Conservation (phyloP, 2,113 vertebrate genomes). For the Aegithalos caudatus region DNA sequence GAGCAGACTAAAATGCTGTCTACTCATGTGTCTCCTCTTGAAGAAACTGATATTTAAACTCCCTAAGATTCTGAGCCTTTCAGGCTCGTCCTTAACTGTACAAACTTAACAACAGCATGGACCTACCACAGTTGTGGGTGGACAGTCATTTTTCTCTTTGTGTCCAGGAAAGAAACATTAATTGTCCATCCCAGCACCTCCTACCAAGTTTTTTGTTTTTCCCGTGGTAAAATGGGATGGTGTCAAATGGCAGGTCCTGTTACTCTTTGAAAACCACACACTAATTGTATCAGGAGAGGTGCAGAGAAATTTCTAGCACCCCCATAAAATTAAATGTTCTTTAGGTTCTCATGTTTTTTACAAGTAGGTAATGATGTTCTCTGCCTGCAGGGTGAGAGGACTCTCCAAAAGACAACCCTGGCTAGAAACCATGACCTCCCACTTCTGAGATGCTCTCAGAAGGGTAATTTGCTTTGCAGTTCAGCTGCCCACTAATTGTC, state of each 20-base stretch:
- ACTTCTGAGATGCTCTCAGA: not conserved
- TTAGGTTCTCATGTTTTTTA: not conserved
- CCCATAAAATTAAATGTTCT: not conserved
- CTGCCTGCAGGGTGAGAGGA: not conserved
- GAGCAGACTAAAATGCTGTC: not conserved
- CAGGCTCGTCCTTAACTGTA: not conserved
- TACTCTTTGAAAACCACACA: not conserved
- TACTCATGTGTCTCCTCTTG: not conserved
- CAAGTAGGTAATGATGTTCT: not conserved
- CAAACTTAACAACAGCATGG: not conserved
- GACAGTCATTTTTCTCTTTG: not conserved
- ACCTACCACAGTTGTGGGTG: not conserved
- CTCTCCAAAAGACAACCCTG: not conserved
- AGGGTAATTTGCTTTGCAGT: not conserved
- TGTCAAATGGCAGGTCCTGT: not conserved
- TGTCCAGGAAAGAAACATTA: not conserved
- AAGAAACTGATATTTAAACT: not conserved
- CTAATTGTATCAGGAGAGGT: not conserved
- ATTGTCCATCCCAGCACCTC: not conserved
- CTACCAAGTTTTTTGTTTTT: not conserved
- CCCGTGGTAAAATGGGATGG: not conserved
- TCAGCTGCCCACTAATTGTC: not conserved
- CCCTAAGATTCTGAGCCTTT: not conserved
- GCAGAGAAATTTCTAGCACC: not conserved
- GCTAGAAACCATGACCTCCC: not conserved